phyloP scores from a whole-genome alignment of 92 coral and sea anemone genomes.

The Porites cylindrica region DNA sequence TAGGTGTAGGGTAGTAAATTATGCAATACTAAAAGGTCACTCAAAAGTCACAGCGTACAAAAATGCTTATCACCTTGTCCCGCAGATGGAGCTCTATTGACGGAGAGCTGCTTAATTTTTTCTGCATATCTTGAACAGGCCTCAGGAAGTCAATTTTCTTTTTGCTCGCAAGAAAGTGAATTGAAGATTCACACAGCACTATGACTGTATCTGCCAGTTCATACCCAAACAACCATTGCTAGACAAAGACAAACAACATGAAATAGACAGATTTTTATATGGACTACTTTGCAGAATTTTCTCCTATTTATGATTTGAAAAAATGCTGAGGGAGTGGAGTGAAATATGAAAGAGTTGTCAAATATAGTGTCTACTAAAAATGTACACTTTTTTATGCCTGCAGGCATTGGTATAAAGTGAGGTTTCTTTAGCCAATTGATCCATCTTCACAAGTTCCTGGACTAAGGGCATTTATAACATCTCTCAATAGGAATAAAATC shows the following conservation, averaged over 20 bases:
- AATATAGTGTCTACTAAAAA: not conserved
- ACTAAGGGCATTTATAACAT: too few species aligned
- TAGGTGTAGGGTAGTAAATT: too few species aligned
- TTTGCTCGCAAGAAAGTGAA: constrained; percentile 95
- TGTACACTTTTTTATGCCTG: too few species aligned
- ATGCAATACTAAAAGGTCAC: too few species aligned
- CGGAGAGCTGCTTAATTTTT: constrained; percentile 86
- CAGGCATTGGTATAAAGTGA: too few species aligned
- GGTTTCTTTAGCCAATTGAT: too few species aligned
- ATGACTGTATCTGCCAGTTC: constrained; percentile 95
- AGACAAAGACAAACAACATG: constrained; percentile 10
- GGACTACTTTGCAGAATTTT: too few species aligned
- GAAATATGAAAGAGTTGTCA: not conserved
- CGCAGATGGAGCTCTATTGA: constrained; percentile 83
- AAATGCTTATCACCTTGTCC: constrained; percentile 75
- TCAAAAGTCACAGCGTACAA: not conserved
- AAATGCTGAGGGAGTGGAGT: too few species aligned
- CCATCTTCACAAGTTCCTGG: too few species aligned
- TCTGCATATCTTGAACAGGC: constrained; percentile 92
- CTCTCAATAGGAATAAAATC: not conserved
- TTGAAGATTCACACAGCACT: constrained; percentile 85
- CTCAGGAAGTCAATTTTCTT: constrained; percentile 97
- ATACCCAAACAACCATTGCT: constrained; percentile 99
- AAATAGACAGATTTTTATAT: not conserved
- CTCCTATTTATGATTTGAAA: too few species aligned